A percentile compares a stretch with the other conserved stretches of the same genome.
phyloP scores from a whole-genome alignment of 2,888 invertebrate genomes.

The Lepidonotus clava region DNA sequence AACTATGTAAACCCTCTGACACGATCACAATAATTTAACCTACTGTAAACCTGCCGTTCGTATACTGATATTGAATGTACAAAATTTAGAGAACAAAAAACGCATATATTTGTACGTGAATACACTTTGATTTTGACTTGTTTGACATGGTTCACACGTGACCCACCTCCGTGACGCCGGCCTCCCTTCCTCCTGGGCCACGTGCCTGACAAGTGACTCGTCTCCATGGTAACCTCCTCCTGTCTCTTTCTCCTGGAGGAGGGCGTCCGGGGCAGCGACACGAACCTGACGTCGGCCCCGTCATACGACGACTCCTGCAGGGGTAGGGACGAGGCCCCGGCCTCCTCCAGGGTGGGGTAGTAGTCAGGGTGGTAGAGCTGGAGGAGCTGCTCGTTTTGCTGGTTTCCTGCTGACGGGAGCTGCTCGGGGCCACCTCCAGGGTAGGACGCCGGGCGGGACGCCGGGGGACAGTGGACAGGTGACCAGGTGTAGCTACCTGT shows the following conservation, averaged over 20 bases:
- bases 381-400: neutral
- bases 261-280: neutral
- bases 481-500: constrained; percentile 1
- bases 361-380: neutral
- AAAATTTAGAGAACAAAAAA: too few relatives aligned
- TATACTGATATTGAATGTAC: too few relatives aligned
- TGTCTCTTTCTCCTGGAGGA: neutral
- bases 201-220: neutral
- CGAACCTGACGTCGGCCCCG: neutral
- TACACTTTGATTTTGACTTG: too few relatives aligned
- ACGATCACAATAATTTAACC: too few relatives aligned
- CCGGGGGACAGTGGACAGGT: neutral
- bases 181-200: neutral
- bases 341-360: too few relatives aligned
- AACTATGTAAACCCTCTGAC: too few relatives aligned
- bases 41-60: too few relatives aligned
- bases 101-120: too few relatives aligned
- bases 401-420: neutral
- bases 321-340: too few relatives aligned
- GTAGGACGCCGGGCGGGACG: too few relatives aligned
- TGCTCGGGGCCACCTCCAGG: neutral
- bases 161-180: constrained; percentile 23
- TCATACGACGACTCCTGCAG: too few relatives aligned
- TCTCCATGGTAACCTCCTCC: constrained; percentile 3
- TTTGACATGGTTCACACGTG: neutral